phyloP scores from a whole-genome alignment of 2,113 vertebrate genomes.

The Ceratotherium simum region DNA sequence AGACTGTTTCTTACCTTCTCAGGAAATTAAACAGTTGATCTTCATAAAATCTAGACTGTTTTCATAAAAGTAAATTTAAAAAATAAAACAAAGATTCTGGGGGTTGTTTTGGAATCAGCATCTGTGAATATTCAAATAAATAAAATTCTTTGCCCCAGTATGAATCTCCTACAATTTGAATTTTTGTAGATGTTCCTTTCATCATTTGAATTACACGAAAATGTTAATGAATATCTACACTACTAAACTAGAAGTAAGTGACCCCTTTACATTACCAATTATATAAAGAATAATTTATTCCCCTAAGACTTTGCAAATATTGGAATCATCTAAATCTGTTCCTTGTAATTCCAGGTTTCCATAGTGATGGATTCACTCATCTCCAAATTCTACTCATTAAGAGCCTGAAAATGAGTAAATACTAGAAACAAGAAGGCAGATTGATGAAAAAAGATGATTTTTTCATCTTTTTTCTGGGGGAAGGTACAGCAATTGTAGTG shows the following conservation, averaged over 20 bases:
- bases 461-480: background rate
- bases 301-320: slow-evolving; percentile 31
- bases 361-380: background rate
- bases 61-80: slow-evolving; percentile 30
- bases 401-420: background rate
- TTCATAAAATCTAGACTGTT: background rate
- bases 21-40: background rate
- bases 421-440: background rate
- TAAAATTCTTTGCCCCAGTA: background rate
- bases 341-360: background rate
- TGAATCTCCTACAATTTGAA: slow-evolving; percentile 2
- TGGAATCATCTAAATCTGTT: background rate
- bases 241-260: background rate
- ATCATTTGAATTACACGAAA: background rate
- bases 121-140: background rate
- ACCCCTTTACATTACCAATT: background rate
- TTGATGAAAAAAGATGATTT: background rate
- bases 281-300: background rate
- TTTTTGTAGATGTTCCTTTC: background rate
- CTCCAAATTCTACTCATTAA: background rate
- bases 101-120: background rate
- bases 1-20: background rate
- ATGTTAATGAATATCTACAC: background rate
- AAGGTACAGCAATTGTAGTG: background rate
- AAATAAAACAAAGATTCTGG: background rate